A percentile compares a stretch with the other conserved stretches of the same genome.
phyloP scores from a whole-genome alignment of 2,797 vertebrate species.

The Enteromius treurensis region DNA sequence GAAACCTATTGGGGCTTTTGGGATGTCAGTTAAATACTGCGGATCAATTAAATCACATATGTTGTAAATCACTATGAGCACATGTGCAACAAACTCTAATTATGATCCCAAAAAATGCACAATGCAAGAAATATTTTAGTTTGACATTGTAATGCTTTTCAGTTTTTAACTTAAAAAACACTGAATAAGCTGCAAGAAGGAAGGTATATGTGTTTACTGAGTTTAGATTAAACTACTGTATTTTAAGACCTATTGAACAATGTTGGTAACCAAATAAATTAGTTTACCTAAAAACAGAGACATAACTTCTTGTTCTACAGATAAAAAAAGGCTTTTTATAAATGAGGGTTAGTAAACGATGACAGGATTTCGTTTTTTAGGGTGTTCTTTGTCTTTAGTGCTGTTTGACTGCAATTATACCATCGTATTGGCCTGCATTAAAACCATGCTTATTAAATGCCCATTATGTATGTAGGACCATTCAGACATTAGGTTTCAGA shows the following conservation, averaged over 20 bases:
- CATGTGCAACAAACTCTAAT: neutral
- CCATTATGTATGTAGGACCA: neutral
- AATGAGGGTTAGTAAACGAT: neutral
- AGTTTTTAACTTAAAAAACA: neutral
- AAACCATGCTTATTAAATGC: neutral
- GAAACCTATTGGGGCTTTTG: neutral
- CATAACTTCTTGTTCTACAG: neutral
- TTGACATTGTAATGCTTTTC: neutral
- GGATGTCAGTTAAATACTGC: neutral
- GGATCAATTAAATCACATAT: neutral
- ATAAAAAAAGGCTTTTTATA: neutral
- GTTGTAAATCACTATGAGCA: neutral
- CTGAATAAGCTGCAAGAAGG: neutral
- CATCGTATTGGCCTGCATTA: neutral
- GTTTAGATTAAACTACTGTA: neutral
- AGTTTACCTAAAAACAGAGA: too few species aligned
- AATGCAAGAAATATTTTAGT: neutral
- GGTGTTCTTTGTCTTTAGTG: neutral
- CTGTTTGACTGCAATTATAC: neutral
- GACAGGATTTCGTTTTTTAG: neutral
- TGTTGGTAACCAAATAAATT: neutral
- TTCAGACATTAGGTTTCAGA: slow-evolving; percentile 2
- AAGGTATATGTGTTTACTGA: neutral
- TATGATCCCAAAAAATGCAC: neutral
- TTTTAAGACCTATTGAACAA: neutral